phyloP scores from a whole-genome alignment of 1,140 invertebrate genomes.

The Apocrypta bakeri region DNA sequence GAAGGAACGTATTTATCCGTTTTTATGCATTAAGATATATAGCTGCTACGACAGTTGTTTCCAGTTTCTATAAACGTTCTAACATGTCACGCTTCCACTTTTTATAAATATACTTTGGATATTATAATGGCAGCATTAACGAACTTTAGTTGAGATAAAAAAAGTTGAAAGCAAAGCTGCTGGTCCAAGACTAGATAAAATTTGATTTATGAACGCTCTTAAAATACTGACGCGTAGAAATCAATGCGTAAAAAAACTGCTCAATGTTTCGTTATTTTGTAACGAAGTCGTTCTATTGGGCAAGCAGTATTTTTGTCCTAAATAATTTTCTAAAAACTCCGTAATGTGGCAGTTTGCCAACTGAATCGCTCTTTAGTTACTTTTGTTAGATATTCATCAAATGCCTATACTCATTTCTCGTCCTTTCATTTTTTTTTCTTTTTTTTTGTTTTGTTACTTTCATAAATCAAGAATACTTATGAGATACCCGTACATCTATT shows the following conservation, averaged over 20 bases:
- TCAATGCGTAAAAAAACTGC: conserved; percentile 49
- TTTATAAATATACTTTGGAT: conserved; percentile 62
- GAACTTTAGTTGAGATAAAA: conserved; percentile 49
- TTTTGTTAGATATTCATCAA: conserved; percentile 62
- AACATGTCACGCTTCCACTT: conserved; percentile 45
- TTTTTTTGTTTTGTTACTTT: conserved; percentile 61
- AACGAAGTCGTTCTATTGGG: conserved; percentile 35
- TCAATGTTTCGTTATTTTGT: conserved; percentile 33
- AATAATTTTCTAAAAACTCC: conserved; percentile 50
- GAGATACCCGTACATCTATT: conserved; percentile 63
- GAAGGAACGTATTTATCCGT: conserved; percentile 47
- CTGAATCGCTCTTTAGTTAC: conserved; percentile 68
- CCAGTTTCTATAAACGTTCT: conserved; percentile 30
- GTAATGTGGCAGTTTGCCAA: conserved; percentile 69
- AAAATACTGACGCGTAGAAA: conserved; percentile 50
- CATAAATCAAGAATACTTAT: conserved; percentile 66
- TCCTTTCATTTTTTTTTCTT: conserved; percentile 35
- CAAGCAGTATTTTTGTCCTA: conserved; percentile 48
- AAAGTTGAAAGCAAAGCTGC: conserved; percentile 52
- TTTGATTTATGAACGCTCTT: conserved; percentile 51
- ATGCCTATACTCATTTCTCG: conserved; percentile 46
- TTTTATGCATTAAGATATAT: conserved; percentile 35
- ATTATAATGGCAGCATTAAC: conserved; percentile 51
- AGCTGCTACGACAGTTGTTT: conserved; percentile 32
- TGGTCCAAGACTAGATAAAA: conserved; percentile 55